Conservation (phyloP, 2,888 invertebrate genomes). For the Eurois occulta region DNA sequence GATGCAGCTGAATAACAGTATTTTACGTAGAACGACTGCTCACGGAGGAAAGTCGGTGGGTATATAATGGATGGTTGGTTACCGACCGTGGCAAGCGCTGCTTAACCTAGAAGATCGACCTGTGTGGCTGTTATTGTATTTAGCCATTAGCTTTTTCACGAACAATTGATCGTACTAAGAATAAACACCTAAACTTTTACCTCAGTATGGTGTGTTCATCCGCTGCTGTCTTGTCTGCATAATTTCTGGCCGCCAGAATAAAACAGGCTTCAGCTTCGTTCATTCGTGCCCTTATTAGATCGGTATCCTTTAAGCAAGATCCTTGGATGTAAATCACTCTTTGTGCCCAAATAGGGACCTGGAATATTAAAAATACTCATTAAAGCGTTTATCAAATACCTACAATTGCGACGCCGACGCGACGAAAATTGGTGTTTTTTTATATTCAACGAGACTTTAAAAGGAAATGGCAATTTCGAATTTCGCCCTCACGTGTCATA, state of each 20-base stretch:
- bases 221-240: constrained; percentile 98
- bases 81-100: neutral
- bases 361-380: constrained; percentile 69
- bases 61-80: neutral
- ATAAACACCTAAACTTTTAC: constrained; percentile 69
- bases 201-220: constrained; percentile 94
- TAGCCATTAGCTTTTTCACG: neutral
- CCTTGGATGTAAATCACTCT: constrained; percentile 99
- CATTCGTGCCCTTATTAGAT: constrained; percentile 98
- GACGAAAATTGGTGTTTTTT: neutral
- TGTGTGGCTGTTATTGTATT: neutral
- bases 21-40: neutral
- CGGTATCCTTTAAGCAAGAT: constrained; percentile 98
- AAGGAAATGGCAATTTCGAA: neutral
- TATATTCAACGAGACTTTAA: neutral
- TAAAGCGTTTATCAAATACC: neutral
- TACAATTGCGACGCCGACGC: neutral
- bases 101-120: neutral
- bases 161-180: neutral
- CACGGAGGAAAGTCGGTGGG: neutral
- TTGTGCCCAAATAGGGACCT: constrained; percentile 99
- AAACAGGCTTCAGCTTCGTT: constrained; percentile 99
- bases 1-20: neutral
- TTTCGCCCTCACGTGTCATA: neutral
- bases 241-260: constrained; percentile 98